Percentiles rank a stretch among this genome's conserved stretches.
These are phyloP conservation scores for Aleiodes testaceus DNA, from an alignment of 2,888 invertebrate genomes.

Conservation along the genomic window DNA sequence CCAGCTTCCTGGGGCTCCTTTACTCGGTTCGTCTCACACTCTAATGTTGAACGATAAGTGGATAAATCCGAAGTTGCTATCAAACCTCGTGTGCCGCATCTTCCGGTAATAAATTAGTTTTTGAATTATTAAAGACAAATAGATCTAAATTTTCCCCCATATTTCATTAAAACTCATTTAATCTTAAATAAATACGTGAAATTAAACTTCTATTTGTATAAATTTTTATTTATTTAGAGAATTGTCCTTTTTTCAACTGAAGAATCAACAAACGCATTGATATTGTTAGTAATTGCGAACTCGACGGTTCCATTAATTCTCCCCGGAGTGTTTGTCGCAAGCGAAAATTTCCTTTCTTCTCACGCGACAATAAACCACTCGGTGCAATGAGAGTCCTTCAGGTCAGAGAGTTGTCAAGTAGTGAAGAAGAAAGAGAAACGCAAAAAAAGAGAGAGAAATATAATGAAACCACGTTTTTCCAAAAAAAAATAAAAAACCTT, in stretches of 20 bases:
- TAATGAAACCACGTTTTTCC: too few species aligned
- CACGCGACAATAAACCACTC: constrained; percentile 15
- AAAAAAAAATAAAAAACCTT: too few species aligned
- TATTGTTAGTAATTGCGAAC: not conserved
- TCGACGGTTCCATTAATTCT: not conserved
- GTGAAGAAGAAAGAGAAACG: too few species aligned
- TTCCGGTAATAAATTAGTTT: constrained; percentile 14
- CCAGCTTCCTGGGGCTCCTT: constrained; percentile 6
- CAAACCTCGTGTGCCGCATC: constrained; percentile 8
- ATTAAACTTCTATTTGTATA: too few species aligned
- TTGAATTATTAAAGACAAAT: constrained; percentile 22
- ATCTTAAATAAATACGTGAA: too few species aligned
- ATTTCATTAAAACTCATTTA: too few species aligned
- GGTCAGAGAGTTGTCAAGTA: not conserved
- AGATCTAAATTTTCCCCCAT: too few species aligned
- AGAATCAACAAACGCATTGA: constrained; percentile 2
- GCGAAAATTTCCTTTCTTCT: not conserved
- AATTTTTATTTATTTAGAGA: too few species aligned
- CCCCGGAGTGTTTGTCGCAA: constrained; percentile 2
- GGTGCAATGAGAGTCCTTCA: not conserved
- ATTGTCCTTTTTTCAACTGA: not conserved
- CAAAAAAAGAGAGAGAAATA: too few species aligned
- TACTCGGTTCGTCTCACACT: constrained; percentile 9
- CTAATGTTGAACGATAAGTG: constrained; percentile 17
- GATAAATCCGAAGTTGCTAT: not conserved